Conservation (phyloP, 2,888 invertebrate species). For the Sinotaia quadrata region DNA sequence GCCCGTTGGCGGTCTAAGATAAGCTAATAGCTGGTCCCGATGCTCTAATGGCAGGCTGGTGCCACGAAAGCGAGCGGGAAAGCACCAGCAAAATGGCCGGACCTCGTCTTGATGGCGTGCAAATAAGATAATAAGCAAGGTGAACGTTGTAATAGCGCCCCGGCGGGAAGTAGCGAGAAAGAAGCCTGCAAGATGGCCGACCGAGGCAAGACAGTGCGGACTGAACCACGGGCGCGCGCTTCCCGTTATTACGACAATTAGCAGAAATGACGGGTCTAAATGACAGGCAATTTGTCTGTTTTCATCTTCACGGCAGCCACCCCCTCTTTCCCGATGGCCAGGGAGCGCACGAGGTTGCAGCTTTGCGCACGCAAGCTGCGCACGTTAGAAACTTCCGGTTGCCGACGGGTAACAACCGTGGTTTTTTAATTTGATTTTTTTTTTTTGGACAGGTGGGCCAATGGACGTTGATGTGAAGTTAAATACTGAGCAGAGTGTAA, state of each 20-base stretch:
- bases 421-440: too few species aligned
- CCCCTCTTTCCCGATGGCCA: not conserved
- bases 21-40: constrained; percentile 22
- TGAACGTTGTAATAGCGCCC: constrained; percentile 25
- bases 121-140: constrained; percentile 28
- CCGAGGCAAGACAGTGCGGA: not conserved
- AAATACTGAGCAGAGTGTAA: too few species aligned
- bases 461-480: too few species aligned
- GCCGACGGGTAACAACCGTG: not conserved
- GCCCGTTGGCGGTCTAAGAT: constrained; percentile 21
- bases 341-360: not conserved
- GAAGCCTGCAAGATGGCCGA: not conserved
- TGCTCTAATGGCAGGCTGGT: constrained; percentile 24
- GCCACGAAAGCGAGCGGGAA: constrained; percentile 20
- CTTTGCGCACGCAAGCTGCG: constrained; percentile 27
- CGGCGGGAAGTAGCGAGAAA: not conserved
- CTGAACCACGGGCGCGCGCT: constrained; percentile 14
- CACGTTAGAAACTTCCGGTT: constrained; percentile 23
- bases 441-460: too few species aligned
- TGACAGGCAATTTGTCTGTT: constrained; percentile 30
- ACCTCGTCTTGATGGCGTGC: constrained; percentile 20
- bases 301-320: constrained; percentile 19
- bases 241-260: constrained; percentile 29
- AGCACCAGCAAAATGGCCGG: constrained; percentile 17
- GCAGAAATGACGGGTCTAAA: constrained; percentile 27